phyloP scores from a whole-genome alignment of 2,888 invertebrate species.

The Leptura quadrifasciata region DNA sequence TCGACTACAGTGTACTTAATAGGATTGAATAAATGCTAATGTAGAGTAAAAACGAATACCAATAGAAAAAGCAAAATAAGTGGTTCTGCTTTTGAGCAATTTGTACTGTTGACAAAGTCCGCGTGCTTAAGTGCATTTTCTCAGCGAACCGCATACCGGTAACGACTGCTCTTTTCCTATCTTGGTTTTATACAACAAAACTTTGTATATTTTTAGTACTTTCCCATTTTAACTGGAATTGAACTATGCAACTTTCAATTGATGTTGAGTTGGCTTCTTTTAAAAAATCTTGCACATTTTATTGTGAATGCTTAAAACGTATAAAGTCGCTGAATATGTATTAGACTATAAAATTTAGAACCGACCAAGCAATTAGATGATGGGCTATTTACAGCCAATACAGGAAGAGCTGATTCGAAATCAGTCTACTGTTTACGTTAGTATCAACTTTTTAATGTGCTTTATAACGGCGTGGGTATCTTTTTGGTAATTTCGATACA shows the following conservation, averaged over 20 bases:
- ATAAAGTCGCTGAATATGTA: not conserved
- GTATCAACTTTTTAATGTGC: not conserved
- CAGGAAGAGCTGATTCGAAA: not conserved
- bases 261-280: not conserved
- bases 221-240: not conserved
- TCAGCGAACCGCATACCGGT: slow-evolving; percentile 15
- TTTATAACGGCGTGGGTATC: not conserved
- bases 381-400: not conserved
- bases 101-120: slow-evolving; percentile 29
- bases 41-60: slow-evolving; percentile 19
- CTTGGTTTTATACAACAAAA: slow-evolving; percentile 8
- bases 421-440: not conserved
- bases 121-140: slow-evolving; percentile 17
- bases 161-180: slow-evolving; percentile 23
- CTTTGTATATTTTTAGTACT: slow-evolving; percentile 27
- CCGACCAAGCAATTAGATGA: not conserved
- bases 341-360: not conserved
- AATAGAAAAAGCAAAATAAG: not conserved
- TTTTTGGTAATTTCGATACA: too few relatives aligned
- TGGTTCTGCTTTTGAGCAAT: slow-evolving; percentile 19
- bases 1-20: not conserved
- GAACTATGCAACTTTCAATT: slow-evolving; percentile 25
- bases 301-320: not conserved
- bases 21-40: slow-evolving; percentile 16
- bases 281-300: not conserved